These are phyloP conservation scores for Amphiduros pacificus DNA, from an alignment of 2,888 invertebrate species.

Conservation along the genomic window DNA sequence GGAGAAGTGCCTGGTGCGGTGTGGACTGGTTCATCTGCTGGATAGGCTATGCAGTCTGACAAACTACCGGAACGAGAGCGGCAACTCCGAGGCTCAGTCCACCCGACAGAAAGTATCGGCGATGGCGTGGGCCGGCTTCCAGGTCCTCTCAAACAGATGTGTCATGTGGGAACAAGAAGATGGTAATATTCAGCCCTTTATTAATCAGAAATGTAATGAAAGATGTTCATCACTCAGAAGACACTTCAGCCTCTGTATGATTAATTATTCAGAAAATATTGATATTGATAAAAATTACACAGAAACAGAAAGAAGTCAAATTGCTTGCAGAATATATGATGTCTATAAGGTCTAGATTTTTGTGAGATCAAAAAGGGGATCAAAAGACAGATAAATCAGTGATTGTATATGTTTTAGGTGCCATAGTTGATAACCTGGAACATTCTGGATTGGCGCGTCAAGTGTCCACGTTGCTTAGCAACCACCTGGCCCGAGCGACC, in stretches of 20 bases:
- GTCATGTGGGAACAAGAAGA: slow-evolving; percentile 59
- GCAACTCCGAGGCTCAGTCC: slow-evolving; percentile 42
- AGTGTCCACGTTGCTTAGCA: slow-evolving; percentile 57
- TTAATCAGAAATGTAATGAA: too few species aligned
- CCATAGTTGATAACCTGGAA: slow-evolving; percentile 44
- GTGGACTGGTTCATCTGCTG: slow-evolving; percentile 56
- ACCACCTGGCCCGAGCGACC: slow-evolving; percentile 58
- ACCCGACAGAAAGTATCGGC: slow-evolving; percentile 52
- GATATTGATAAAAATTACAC: too few species aligned
- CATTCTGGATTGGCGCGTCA: slow-evolving; percentile 58
- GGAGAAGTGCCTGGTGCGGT: slow-evolving; percentile 57
- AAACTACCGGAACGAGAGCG: slow-evolving; percentile 40
- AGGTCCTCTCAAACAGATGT: slow-evolving; percentile 58
- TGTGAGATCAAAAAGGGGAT: too few species aligned
- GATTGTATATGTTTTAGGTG: not conserved
- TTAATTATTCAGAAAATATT: too few species aligned
- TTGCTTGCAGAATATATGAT: too few species aligned
- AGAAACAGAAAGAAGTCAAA: too few species aligned
- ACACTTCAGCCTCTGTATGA: too few species aligned
- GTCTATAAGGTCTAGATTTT: too few species aligned
- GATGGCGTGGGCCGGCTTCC: slow-evolving; percentile 61
- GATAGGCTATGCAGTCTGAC: slow-evolving; percentile 57
- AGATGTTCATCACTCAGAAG: too few species aligned
- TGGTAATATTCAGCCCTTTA: too few species aligned
- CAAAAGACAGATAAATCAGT: not conserved